Percentiles rank a stretch among this genome's conserved stretches.
Conservation (phyloP, 2,797 vertebrate species). For the Periophthalmus magnuspinnatus region DNA sequence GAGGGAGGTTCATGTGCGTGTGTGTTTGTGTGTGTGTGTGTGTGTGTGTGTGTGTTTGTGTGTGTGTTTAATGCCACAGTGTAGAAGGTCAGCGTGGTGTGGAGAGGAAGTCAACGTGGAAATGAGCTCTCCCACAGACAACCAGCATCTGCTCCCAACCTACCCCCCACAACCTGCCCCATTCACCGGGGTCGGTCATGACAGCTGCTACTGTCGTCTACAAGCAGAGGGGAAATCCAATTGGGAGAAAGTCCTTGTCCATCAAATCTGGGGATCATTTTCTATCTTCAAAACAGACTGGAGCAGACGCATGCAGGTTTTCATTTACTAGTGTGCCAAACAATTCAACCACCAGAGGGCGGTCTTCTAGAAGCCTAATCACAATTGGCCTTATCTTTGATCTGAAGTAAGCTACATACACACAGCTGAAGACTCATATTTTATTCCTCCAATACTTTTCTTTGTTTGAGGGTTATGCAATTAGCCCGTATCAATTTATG, state of each 20-base stretch:
- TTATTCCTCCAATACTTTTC: too few relatives aligned
- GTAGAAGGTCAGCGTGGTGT: conserved; percentile 58
- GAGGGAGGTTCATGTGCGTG: conserved; percentile 13
- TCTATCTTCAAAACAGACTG: not conserved
- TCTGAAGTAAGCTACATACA: not conserved
- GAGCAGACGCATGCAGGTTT: not conserved
- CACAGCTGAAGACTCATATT: not conserved
- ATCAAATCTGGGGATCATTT: not conserved
- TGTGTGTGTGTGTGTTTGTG: not conserved
- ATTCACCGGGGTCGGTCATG: conserved; percentile 12
- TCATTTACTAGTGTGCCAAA: not conserved
- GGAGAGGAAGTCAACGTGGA: conserved; percentile 40
- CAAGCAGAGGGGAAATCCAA: not conserved
- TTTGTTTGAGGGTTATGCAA: too few relatives aligned
- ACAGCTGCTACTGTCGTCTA: conserved; percentile 8
- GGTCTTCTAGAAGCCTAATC: not conserved
- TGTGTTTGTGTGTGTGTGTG: too few relatives aligned
- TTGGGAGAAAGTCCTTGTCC: not conserved
- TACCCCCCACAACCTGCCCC: conserved; percentile 11
- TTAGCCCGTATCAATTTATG: too few relatives aligned
- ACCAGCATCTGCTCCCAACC: conserved; percentile 31
- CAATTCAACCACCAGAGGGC: not conserved
- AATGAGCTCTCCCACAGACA: conserved; percentile 61
- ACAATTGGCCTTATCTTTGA: not conserved
- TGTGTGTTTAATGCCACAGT: conserved; percentile 44